Base-by-base conservation (phyloP, 1,140 invertebrate species). In the Heliothis subflexa region DNA sequence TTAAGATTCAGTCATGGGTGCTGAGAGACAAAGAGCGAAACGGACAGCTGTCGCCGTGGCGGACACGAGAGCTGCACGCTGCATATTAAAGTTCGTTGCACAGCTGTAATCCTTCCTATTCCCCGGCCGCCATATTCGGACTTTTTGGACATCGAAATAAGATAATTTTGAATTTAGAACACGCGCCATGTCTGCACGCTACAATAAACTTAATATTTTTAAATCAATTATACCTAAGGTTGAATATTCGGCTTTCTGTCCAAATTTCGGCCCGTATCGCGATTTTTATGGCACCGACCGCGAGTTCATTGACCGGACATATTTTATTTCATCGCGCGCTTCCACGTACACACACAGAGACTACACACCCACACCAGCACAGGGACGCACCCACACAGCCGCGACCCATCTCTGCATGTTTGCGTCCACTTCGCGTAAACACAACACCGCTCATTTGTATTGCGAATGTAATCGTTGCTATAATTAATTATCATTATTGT, bases 241-340 rank as follows among this genome's bases (percentile, higher is more conserved):
- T 68, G 47, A 66, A 76, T 78, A 78, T 81, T 78, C 55, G 68
- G 74, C 88, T 93, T 86, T 87, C 82, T 85, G 85, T 77, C 88
- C 88, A 85, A 93, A 92, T 92, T 94, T 94, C 90, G 91, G 93
- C 81, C 89, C 90, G 88, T 91, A 93, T 94, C 91, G 93, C 93
- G 88, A 94, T 94, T 94, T 94, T 94, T 94, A 94, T 92, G 91
- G 93, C 93, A 93, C 93, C 91, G 89, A 92, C 89, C 90, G 89
- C 87, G 91, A 84, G 93, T 88, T 94, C 93, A 88, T 92, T 93
- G 93, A 93, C 91, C 93, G 93, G 93, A 93, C 93, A 94, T 94
- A 94, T 93, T 94, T 94, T 94, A 94, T 94, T 94, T 94, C 90
- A 94, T 93, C 93, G 93, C 93, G 91, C 91, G 91, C 91, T 92